A percentile compares a stretch with the other conserved stretches of the same genome.
These are phyloP conservation scores for Phrynosoma platyrhinos DNA, from an alignment of 2,113 vertebrate genomes.

Conservation along the genomic window DNA sequence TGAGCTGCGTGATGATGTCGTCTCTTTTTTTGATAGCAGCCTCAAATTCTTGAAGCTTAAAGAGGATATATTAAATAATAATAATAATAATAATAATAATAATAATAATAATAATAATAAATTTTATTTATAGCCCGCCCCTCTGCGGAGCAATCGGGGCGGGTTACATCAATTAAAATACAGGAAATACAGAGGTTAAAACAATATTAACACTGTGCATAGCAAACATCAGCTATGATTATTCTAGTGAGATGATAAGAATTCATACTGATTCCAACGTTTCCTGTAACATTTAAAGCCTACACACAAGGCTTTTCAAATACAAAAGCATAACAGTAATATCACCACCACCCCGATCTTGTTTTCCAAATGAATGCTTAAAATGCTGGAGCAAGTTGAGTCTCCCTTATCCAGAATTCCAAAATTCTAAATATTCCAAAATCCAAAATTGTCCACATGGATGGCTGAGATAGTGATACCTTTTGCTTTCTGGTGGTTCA, in stretches of 20 bases:
- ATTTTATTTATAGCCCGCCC: too few species aligned
- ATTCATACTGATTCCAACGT: not conserved
- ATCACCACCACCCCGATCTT: slow-evolving; percentile 5
- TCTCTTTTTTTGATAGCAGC: slow-evolving; percentile 95
- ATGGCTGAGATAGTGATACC: too few species aligned
- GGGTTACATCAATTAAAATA: too few species aligned
- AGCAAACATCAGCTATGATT: not conserved
- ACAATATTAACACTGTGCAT: slow-evolving; percentile 12
- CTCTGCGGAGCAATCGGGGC: too few species aligned
- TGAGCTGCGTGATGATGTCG: slow-evolving; percentile 96
- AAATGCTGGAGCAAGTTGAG: not conserved
- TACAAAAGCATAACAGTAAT: not conserved
- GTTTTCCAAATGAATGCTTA: not conserved
- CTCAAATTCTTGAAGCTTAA: slow-evolving; percentile 95
- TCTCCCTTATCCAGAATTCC: too few species aligned
- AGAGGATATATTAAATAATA: slow-evolving; percentile 46
- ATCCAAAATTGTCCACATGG: too few species aligned
- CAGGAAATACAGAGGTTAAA: too few species aligned
- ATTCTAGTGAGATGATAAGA: not conserved
- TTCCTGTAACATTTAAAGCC: not conserved
- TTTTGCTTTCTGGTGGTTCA: too few species aligned
- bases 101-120: too few species aligned
- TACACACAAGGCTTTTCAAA: not conserved
- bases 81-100: too few species aligned
- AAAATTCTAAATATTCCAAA: too few species aligned